Conservation (phyloP, 2,113 vertebrate genomes). For the Lagopus leucura region DNA sequence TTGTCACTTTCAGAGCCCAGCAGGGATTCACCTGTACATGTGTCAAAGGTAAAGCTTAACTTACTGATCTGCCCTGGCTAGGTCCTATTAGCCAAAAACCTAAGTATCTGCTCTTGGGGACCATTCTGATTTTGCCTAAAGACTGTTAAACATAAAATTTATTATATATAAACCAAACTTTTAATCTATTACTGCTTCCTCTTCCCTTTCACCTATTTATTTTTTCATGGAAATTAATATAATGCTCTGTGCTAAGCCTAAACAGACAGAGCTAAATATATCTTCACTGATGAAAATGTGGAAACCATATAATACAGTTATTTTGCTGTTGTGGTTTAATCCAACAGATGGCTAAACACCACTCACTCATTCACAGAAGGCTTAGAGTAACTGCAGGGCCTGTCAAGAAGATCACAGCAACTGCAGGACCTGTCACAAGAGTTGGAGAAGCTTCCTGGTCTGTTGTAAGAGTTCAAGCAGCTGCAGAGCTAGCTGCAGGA, state of each 20-base stretch:
- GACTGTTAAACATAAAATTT: background rate
- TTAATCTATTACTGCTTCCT: background rate
- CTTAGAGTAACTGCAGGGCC: no score
- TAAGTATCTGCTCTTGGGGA: accelerated
- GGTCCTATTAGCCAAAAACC: background rate
- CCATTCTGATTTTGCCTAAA: background rate
- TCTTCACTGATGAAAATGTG: background rate
- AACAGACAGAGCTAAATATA: background rate
- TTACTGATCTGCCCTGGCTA: background rate
- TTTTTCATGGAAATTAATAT: background rate
- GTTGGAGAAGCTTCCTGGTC: no score
- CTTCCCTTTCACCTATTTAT: background rate
- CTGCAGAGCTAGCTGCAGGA: no score
- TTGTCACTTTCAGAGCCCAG: background rate
- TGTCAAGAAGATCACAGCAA: no score
- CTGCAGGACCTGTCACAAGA: no score
- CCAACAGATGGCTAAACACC: no score
- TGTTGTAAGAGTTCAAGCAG: no score
- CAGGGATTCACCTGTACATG: background rate
- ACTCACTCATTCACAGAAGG: no score
- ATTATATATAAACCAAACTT: background rate
- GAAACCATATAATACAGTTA: background rate
- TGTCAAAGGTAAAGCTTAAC: background rate
- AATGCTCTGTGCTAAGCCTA: background rate
- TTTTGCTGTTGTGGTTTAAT: no score